Base-by-base conservation (phyloP, 2,797 vertebrate species). In the Valencia hispanica region DNA sequence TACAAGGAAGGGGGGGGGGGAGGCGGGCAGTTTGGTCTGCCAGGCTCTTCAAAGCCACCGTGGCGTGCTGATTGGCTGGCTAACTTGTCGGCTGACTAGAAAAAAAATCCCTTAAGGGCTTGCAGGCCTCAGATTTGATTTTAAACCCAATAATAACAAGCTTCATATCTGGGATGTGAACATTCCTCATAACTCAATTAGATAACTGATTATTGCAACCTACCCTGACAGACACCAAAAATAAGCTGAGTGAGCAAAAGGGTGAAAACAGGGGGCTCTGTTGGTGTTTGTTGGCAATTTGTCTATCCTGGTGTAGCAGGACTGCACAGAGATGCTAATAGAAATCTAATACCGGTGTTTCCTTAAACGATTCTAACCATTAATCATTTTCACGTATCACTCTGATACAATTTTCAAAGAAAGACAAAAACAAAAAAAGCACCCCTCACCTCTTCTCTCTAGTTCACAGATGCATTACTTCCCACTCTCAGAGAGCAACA, bases 51-150 rank as follows among this genome's bases (percentile, higher is more conserved):
- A 93, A 90, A 93, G 92, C 82, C 0, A 45, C 83, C 41, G 63
- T 53, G 79, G 83, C 55, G 65, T 73, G 76, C 79, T 90, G 89
- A 91, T 91, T 91, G 86, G 91, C 83, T 87, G 86, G 65, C 74
- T 85, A 79, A 80, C 78, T 86, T 61, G 43, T 30, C 43, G 68
- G 79, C 77, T 85, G 86, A 80, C 83, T 86, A 77, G 84, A 73
- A 41, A 43, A 32, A 65, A 88, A 88, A 79, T 72, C 78, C 87
- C 88, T 85, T 48, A 17, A 65, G 85, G 86, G 81, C 57, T 76
- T 78, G 79, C 82, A 84, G 84, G 87, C 85, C 90, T 91, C 87
- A 78, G 85, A 91, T 91, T 94, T 93, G 88, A 95, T 93, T 93
- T 94, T 89, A 91, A 89, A 90, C 81, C 88, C 89, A 92, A 92